Conservation (phyloP, 2,888 invertebrate species). For the Chloroclystis v-ata region DNA sequence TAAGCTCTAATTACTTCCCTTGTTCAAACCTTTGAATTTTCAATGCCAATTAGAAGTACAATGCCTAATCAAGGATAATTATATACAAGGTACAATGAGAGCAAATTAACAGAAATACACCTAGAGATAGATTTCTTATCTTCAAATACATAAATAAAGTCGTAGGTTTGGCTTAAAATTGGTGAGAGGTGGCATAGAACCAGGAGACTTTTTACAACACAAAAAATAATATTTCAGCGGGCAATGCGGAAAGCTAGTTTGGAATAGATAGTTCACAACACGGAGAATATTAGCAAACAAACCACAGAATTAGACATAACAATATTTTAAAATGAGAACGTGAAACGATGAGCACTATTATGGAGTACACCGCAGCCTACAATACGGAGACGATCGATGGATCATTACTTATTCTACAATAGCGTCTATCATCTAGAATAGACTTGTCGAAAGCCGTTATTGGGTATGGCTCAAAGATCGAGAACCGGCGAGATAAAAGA, state of each 20-base stretch:
- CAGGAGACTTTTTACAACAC: neutral
- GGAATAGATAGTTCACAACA: neutral
- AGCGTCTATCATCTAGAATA: conserved; percentile 56
- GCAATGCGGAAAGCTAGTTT: too few relatives aligned
- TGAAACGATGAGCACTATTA: conserved; percentile 33
- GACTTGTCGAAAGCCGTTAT: conserved; percentile 56
- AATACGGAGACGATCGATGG: conserved; percentile 32
- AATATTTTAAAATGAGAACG: conserved; percentile 28
- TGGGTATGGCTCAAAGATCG: conserved; percentile 30
- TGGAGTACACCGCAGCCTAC: conserved; percentile 35
- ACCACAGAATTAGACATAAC: conserved; percentile 25
- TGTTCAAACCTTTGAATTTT: conserved; percentile 48
- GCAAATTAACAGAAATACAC: neutral
- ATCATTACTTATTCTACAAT: conserved; percentile 56
- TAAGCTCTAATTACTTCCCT: conserved; percentile 69
- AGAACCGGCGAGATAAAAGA: conserved; percentile 17
- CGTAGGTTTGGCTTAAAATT: too few relatives aligned
- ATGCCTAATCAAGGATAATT: conserved; percentile 36
- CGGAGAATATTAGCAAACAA: conserved; percentile 8
- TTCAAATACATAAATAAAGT: too few relatives aligned
- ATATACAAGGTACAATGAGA: conserved; percentile 11
- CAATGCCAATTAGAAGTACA: conserved; percentile 48
- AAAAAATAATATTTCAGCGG: too few relatives aligned
- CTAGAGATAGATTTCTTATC: too few relatives aligned
- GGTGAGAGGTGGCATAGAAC: too few relatives aligned